phyloP scores from a whole-genome alignment of 2,888 invertebrate genomes.

The Cataglyphis rosenhaueri region DNA sequence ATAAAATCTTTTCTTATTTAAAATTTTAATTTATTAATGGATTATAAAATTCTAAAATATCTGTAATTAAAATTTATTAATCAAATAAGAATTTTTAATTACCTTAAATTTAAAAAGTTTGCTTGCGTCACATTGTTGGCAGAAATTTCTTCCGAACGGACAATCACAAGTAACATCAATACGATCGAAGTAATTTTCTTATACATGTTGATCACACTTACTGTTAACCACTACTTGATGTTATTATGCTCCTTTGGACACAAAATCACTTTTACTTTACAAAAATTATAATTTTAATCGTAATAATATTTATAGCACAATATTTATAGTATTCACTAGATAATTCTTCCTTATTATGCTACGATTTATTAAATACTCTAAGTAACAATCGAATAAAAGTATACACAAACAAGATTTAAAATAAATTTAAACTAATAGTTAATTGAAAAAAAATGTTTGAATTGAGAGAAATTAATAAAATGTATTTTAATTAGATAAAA shows the following conservation, averaged over 20 bases:
- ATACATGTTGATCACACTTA: conserved; percentile 31
- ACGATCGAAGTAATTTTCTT: not conserved
- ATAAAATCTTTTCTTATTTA: not conserved
- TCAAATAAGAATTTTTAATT: conserved; percentile 6
- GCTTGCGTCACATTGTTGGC: not conserved
- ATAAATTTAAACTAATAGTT: not conserved
- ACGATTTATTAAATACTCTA: not conserved
- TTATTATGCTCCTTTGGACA: conserved; percentile 1
- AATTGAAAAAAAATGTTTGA: not conserved
- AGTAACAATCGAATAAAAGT: not conserved
- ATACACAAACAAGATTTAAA: not conserved
- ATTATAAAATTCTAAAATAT: not conserved
- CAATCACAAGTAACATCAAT: not conserved
- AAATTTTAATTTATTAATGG: not conserved
- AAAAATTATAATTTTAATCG: not conserved
- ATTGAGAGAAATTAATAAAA: not conserved
- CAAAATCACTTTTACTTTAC: conserved; percentile 1
- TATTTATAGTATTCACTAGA: not conserved
- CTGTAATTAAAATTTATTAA: not conserved
- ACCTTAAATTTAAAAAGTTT: conserved; percentile 17
- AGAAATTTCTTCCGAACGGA: not conserved
- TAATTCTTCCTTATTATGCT: not conserved
- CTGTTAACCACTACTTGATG: not conserved
- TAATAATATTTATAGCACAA: not conserved
- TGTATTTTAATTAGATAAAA: not conserved